Percentiles rank a stretch among this genome's conserved stretches.
phyloP scores from a whole-genome alignment of 2,888 invertebrate species.

The Meghimatium bilineatum region DNA sequence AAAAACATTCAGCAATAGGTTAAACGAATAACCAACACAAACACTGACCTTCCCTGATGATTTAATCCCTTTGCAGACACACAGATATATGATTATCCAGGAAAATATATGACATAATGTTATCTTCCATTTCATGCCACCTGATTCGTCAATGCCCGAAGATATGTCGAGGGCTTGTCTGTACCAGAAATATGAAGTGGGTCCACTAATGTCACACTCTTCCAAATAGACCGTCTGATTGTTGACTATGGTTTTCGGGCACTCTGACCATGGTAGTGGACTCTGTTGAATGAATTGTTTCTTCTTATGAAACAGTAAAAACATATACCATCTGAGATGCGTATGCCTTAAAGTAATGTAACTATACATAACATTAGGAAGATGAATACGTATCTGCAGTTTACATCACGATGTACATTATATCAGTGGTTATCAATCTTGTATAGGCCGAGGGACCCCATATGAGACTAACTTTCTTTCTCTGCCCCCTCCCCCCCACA shows the following conservation, averaged over 20 bases:
- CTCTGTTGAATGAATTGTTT: constrained; percentile 80
- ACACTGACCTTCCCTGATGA: constrained; percentile 91
- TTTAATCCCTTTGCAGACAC: constrained; percentile 97
- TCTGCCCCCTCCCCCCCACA: no score
- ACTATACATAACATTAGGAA: no score
- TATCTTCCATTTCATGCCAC: constrained; percentile 94
- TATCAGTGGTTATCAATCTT: no score
- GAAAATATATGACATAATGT: constrained; percentile 90
- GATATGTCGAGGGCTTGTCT: constrained; percentile 85
- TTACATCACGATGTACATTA: no score
- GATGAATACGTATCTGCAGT: no score
- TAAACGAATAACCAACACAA: no score
- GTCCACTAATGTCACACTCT: constrained; percentile 66
- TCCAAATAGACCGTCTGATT: constrained; percentile 51
- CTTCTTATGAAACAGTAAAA: no score
- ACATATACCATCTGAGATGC: not conserved
- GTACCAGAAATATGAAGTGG: constrained; percentile 72
- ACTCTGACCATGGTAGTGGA: constrained; percentile 89
- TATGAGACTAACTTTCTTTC: no score
- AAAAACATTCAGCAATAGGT: no score
- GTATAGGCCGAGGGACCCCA: no score
- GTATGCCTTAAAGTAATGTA: no score
- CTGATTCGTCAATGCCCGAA: constrained; percentile 89
- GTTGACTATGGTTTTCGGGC: constrained; percentile 81
- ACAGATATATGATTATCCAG: constrained; percentile 94